These are phyloP conservation scores for Axea sp. DNA, from an alignment of 2,888 invertebrate genomes.

Conservation along the genomic window DNA sequence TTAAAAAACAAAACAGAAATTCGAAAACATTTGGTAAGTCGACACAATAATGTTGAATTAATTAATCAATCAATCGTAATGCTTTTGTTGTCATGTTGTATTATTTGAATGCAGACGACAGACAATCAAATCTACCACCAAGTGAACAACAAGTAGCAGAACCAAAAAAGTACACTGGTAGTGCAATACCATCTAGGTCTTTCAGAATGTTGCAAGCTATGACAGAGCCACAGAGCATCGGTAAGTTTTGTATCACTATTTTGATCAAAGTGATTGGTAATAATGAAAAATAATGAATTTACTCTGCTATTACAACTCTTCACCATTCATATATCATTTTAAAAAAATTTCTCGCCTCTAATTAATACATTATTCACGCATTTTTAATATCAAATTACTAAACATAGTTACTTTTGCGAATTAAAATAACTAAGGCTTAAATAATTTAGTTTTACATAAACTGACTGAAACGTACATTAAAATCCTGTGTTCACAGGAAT, in stretches of 20 bases:
- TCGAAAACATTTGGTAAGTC: conserved; percentile 75
- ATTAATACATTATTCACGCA: conserved; percentile 67
- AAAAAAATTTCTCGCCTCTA: conserved; percentile 68
- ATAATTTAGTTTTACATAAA: conserved; percentile 61
- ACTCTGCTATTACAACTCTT: conserved; percentile 58
- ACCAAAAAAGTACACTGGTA: conserved; percentile 87
- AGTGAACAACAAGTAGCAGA: conserved; percentile 85
- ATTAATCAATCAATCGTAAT: no score
- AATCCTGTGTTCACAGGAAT: conserved; percentile 78
- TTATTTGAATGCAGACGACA: conserved; percentile 50
- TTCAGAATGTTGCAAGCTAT: conserved; percentile 90
- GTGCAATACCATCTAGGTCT: conserved; percentile 89
- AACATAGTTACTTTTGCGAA: conserved; percentile 49
- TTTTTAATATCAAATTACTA: conserved; percentile 62
- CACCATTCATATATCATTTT: conserved; percentile 61
- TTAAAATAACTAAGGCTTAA: conserved; percentile 45
- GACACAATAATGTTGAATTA: no score
- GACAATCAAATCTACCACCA: conserved; percentile 80
- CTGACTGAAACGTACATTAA: conserved; percentile 68
- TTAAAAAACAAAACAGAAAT: conserved; percentile 74
- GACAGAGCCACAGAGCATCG: conserved; percentile 85
- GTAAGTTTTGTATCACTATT: conserved; percentile 80
- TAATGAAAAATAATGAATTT: conserved; percentile 28
- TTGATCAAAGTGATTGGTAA: conserved; percentile 27
- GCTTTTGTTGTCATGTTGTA: no score